Percentiles rank a stretch among this genome's conserved stretches.
Evolutionary conservation across 2,888 invertebrate genomes (phyloP).

Genomic region (Noctua comes): DNA sequence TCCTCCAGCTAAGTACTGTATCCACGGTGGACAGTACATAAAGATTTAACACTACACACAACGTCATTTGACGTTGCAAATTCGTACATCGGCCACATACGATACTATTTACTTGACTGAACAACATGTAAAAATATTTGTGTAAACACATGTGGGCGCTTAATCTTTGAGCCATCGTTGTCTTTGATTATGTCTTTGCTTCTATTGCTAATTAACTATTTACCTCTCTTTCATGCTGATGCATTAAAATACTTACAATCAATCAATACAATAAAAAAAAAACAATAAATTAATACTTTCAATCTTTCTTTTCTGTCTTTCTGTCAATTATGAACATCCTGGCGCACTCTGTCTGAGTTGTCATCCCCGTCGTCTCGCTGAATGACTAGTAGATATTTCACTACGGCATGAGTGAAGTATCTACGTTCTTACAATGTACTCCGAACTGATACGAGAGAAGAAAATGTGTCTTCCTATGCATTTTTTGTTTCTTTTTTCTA

Average conservation of each 20-base stretch:
- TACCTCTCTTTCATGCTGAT: too few species aligned
- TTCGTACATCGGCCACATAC: not conserved
- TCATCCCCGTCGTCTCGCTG: not conserved
- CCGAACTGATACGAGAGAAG: not conserved
- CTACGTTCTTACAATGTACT: not conserved
- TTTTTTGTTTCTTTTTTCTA: not conserved
- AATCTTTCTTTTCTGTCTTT: too few species aligned
- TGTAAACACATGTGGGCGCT: not conserved
- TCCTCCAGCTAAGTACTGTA: slow-evolving; percentile 80
- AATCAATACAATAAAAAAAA: too few species aligned
- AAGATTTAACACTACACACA: slow-evolving; percentile 68
- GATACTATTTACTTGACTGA: slow-evolving; percentile 7
- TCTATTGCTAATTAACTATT: too few species aligned
- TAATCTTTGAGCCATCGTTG: not conserved
- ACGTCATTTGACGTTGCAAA: slow-evolving; percentile 17
- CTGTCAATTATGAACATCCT: too few species aligned
- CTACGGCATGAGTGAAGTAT: not conserved
- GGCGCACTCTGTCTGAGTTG: too few species aligned
- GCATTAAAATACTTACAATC: too few species aligned
- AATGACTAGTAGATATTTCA: not conserved
- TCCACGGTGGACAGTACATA: slow-evolving; percentile 80
- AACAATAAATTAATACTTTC: too few species aligned
- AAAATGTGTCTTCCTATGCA: not conserved
- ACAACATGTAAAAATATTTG: not conserved
- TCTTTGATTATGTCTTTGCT: too few species aligned